Evolutionary conservation across 2,113 vertebrate genomes (phyloP).

Genomic region (rabbit (Oryctolagus cuniculus)): DNA sequence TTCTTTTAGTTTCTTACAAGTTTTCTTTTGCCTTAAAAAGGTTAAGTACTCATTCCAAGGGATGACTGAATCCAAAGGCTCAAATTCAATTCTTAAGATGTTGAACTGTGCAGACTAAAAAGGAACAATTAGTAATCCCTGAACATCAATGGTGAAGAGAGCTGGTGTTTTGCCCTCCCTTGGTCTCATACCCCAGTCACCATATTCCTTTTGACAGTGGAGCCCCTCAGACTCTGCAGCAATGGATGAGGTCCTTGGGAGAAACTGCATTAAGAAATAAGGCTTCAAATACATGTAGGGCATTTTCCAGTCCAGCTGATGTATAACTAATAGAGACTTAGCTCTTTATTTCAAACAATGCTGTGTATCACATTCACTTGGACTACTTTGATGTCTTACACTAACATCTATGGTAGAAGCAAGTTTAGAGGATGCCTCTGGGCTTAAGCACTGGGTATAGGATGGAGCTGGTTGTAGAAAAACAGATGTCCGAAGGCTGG

Average conservation of each 20-base stretch:
- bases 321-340: neutral
- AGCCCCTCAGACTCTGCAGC: neutral
- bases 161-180: neutral
- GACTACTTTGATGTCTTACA: neutral
- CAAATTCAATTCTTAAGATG: slow-evolving; percentile 19
- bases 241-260: neutral
- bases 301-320: neutral
- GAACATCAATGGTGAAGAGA: neutral
- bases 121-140: neutral
- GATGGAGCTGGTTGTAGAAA: slow-evolving; percentile 29
- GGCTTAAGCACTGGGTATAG: neutral
- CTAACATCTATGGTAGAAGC: neutral
- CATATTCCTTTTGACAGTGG: neutral
- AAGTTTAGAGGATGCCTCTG: neutral
- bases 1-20: slow-evolving; percentile 37
- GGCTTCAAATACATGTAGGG: neutral
- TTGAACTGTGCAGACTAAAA: neutral
- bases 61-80: neutral
- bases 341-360: slow-evolving; percentile 14
- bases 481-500: slow-evolving; percentile 26
- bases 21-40: neutral
- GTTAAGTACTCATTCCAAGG: neutral
- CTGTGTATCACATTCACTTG: neutral
- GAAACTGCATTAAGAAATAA: neutral
- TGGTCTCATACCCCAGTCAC: neutral